Evolutionary conservation across 2,888 invertebrate genomes (phyloP), one percentile per base, ranked within the genome.

Genomic region (Cerastis leucographa): DNA sequence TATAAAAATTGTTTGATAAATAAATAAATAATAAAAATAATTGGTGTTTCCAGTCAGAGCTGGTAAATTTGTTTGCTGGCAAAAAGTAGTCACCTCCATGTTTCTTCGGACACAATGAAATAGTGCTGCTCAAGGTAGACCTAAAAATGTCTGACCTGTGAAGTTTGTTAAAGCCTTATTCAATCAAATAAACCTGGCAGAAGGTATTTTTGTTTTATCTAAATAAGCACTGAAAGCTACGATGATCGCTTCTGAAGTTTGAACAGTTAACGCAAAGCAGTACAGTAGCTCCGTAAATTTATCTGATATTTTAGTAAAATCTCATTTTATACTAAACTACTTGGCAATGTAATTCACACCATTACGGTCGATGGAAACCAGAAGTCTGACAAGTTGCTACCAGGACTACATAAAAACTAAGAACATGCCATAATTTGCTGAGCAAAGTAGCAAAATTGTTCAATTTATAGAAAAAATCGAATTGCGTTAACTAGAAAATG

Each of bases 381-480:
- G 81, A 66, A 70, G 29, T n/a, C 40, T 44, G 64, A 29, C 22
- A 76, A 69, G 49, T 71, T 74, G 68, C 5, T 79, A 76, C 61
- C 25, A 42, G 51, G 9, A 71, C 65, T 4, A 40, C 19, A 71
- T 69, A 59, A 65, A 69, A 62, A 54, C 11, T 40, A n/a, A 49
- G 14, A 74, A 25, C 54, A 25, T 42, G 25, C 4, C 14, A 35
- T 61, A 54, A 73, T 56, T 29, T 46, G 40, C 29, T 42, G 49
- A 69, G 73, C 79, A 76, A 75, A 71, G 44, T 64, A 25, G 61
- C 40, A 76, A 84, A 73, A 70, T 67, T 42, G 25, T 54, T 59
- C 81, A 74, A 81, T 87, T 76, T 80, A 17, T 51, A 54, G 22
- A 83, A 87, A 78, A 83, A 78, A 87, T 40, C 56, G n/a, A 68